Percentiles rank a stretch among this genome's conserved stretches.
Conservation (phyloP, 2,113 vertebrate genomes). For the Dinomys branickii region DNA sequence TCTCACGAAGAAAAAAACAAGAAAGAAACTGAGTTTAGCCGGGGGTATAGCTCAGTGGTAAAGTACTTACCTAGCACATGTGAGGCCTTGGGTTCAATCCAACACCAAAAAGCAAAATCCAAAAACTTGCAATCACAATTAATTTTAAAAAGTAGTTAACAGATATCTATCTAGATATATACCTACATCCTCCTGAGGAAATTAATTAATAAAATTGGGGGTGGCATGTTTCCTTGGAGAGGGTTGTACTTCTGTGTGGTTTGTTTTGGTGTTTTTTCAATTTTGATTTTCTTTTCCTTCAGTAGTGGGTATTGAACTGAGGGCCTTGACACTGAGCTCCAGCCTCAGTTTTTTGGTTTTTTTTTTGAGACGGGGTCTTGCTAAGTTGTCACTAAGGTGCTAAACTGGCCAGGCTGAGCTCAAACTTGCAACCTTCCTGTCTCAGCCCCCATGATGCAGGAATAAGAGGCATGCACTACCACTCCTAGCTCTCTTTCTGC, state of each 20-base stretch:
- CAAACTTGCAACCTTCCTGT: not conserved
- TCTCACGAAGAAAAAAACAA: not conserved
- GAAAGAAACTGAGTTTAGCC: not conserved
- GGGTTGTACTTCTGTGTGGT: not conserved
- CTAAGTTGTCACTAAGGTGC: not conserved
- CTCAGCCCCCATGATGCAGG: not conserved
- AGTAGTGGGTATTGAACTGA: not conserved
- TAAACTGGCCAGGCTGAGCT: not conserved
- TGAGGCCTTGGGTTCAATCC: not conserved
- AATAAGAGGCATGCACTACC: not conserved
- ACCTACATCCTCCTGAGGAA: not conserved
- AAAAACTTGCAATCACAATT: not conserved
- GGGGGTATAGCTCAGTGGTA: too few relatives aligned
- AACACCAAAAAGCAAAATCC: not conserved
- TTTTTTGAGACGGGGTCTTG: not conserved
- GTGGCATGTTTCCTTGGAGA: too few relatives aligned
- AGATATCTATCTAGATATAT: not conserved
- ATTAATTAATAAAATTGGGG: not conserved
- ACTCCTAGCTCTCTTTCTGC: not conserved
- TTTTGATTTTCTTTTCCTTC: not conserved
- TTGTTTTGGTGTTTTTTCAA: not conserved
- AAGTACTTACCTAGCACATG: accelerated
- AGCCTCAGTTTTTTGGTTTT: not conserved
- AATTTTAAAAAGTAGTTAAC: not conserved
- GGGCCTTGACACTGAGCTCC: not conserved